Evolutionary conservation across 2,888 invertebrate species (phyloP), one percentile per base, ranked within the genome.

Genomic region (Nineta flava): DNA sequence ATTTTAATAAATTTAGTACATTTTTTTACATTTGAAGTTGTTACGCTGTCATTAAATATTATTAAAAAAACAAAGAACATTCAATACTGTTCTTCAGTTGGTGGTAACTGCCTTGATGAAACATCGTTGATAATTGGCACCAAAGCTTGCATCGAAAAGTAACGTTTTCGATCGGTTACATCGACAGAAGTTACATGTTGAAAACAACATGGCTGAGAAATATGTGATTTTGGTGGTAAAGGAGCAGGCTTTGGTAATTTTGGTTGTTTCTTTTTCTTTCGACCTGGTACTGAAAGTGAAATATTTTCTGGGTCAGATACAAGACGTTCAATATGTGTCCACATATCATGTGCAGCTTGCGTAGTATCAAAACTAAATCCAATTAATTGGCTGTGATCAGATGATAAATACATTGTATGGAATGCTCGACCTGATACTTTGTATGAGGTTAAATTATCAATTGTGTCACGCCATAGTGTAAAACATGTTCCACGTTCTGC

Each of bases 191-290:
- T 87, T 54, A 88, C 79, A 64, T 88, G 87, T 58, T 84, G 82
- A 65, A 88, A 88, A 61, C 85, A 85, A 62, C 87, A 87, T 1
- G 88, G 88, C 62, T 81, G 79, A 45, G 87, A 87, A 56, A 88
- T 88, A 65, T 87, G 84, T 52, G 77, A 77, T 64, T 88, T 88
- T 46, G 80, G 78, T 16, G 87, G 86, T 52, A 82, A 66, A 42
- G 76, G 74, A 4, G 72, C 68, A 44, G 74, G 72, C 63, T 79
- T 77, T 5, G 65, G 67, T 9, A 68, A 62, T 55, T 73, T 73
- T 55, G 65, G 64, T 51, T 69, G 67, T 64, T 76, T 72, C 68
- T 78, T 67, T 65, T 74, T 75, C 59, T 73, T 73, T 46, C 66
- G 65, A 5, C 77, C 81, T n/a, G 85, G 79, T 31, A 77, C 74